Percentiles rank a stretch among this genome's conserved stretches.
phyloP scores from a whole-genome alignment of 2,888 invertebrate genomes.

The Macroteleia sp. region DNA sequence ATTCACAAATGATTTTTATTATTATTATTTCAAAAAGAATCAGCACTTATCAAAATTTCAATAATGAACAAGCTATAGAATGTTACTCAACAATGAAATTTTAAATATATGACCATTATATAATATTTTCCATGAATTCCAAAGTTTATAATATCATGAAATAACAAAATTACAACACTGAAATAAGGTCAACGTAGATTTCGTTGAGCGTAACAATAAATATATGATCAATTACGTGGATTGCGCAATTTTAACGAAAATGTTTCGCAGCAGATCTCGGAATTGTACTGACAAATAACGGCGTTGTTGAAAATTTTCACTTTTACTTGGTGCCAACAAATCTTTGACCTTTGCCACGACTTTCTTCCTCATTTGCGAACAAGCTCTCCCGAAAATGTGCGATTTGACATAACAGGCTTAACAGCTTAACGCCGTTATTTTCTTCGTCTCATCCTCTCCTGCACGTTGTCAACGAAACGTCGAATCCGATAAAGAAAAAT shows the following conservation, averaged over 20 bases:
- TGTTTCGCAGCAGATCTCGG: too few species aligned
- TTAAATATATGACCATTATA: too few species aligned
- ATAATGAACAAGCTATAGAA: too few species aligned
- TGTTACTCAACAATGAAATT: too few species aligned
- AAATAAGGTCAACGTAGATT: neutral
- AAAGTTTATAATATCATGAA: too few species aligned
- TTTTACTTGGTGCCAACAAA: conserved; percentile 49
- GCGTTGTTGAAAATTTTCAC: conserved; percentile 53
- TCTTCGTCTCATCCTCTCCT: conserved; percentile 20
- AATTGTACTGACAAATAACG: conserved; percentile 32
- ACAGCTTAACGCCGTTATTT: conserved; percentile 24
- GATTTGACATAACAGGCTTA: conserved; percentile 50
- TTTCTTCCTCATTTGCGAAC: conserved; percentile 55
- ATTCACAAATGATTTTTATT: too few species aligned
- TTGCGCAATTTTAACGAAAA: conserved; percentile 17
- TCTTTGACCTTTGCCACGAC: conserved; percentile 54
- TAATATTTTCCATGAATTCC: too few species aligned
- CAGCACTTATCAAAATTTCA: too few species aligned
- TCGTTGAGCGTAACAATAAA: neutral
- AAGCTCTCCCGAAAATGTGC: conserved; percentile 38
- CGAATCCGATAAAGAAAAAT: conserved; percentile 60
- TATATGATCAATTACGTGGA: conserved; percentile 19
- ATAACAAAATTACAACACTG: neutral
- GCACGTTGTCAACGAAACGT: conserved; percentile 53
- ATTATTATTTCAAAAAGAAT: too few species aligned